phyloP scores from a whole-genome alignment of 2,888 invertebrate species.

The Acronicta leporina region DNA sequence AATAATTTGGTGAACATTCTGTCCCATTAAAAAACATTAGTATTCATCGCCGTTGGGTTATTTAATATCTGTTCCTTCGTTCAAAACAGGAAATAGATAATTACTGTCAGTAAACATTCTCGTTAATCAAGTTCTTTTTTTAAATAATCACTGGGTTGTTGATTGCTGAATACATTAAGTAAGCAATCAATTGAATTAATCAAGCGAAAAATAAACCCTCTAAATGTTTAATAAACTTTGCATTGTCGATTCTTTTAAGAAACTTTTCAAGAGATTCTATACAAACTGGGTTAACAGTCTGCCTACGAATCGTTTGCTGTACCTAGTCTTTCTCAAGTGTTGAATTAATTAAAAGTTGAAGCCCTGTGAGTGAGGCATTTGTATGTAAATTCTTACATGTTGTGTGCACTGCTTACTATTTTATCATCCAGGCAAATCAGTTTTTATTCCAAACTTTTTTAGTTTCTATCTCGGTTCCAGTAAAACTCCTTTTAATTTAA shows the following conservation, averaged over 20 bases:
- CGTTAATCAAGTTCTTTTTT: too few relatives aligned
- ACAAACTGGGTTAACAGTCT: slow-evolving; percentile 27
- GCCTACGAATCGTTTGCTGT: slow-evolving; percentile 5
- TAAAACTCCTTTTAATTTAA: too few relatives aligned
- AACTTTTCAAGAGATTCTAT: slow-evolving; percentile 19
- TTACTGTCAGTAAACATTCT: too few relatives aligned
- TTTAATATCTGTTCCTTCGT: too few relatives aligned
- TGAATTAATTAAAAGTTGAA: slow-evolving; percentile 47
- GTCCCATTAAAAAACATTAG: not conserved
- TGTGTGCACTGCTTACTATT: not conserved
- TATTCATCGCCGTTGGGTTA: too few relatives aligned
- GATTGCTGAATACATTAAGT: not conserved
- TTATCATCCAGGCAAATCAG: not conserved
- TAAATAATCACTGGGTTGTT: not conserved
- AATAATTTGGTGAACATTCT: not conserved
- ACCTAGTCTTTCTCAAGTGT: slow-evolving; percentile 12
- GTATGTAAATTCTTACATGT: slow-evolving; percentile 22
- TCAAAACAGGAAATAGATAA: too few relatives aligned
- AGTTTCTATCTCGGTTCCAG: too few relatives aligned
- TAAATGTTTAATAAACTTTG: not conserved
- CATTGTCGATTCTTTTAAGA: slow-evolving; percentile 12
- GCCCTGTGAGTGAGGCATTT: slow-evolving; percentile 5
- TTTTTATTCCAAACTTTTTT: not conserved
- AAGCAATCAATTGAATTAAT: not conserved
- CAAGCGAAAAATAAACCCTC: not conserved